phyloP scores from a whole-genome alignment of 2,888 invertebrate species.

The Electrophaes corylata region DNA sequence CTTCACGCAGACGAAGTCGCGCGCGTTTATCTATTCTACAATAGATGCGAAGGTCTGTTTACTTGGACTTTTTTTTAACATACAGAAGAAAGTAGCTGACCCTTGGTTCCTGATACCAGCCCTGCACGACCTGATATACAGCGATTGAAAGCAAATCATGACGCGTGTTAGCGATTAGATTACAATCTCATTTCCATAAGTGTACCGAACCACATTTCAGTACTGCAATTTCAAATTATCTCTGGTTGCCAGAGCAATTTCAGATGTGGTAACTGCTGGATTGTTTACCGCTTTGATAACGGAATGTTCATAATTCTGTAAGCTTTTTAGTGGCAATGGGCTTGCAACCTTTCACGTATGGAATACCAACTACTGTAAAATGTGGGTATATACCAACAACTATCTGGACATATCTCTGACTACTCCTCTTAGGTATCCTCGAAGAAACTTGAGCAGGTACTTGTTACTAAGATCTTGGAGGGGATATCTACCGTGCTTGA shows the following conservation, averaged over 20 bases:
- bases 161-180: constrained; percentile 55
- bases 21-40: too few species aligned
- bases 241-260: constrained; percentile 37
- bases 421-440: too few species aligned
- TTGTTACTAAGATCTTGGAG: too few species aligned
- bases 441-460: too few species aligned
- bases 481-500: too few species aligned
- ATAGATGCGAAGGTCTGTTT: too few species aligned
- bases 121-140: constrained; percentile 44
- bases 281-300: constrained; percentile 14
- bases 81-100: background rate
- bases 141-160: constrained; percentile 57
- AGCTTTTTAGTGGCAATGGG: background rate
- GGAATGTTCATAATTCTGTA: background rate
- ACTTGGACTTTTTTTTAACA: too few species aligned
- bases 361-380: too few species aligned
- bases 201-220: constrained; percentile 47
- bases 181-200: constrained; percentile 61
- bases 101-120: constrained; percentile 10
- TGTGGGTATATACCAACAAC: too few species aligned
- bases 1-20: too few species aligned
- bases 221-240: constrained; percentile 49
- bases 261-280: constrained; percentile 28
- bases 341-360: too few species aligned
- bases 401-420: too few species aligned